These are phyloP conservation scores for Heterohyrax brucei DNA, from an alignment of 2,797 vertebrate genomes.

Conservation along the genomic window DNA sequence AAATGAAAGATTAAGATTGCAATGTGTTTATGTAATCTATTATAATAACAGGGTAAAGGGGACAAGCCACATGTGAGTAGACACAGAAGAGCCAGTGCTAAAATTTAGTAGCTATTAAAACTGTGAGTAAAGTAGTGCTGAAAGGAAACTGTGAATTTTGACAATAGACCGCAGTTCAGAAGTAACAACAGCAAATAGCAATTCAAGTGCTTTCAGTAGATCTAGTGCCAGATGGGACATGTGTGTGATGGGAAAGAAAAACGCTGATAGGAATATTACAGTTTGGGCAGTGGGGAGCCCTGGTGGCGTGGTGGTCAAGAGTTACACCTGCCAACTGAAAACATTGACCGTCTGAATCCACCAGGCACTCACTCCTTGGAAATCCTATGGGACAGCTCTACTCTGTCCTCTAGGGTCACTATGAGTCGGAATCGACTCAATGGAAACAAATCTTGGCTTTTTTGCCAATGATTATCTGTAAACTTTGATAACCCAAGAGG, in stretches of 20 bases:
- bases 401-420: too few species aligned
- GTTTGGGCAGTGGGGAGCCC: not conserved
- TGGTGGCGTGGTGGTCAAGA: too few species aligned
- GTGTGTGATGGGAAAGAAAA: not conserved
- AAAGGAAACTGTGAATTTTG: not conserved
- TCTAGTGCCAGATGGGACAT: not conserved
- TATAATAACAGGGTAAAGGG: constrained; percentile 33
- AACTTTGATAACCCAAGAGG: constrained; percentile 9
- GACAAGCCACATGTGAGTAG: not conserved
- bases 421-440: too few species aligned
- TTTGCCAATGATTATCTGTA: not conserved
- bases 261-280: not conserved
- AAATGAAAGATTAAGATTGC: constrained; percentile 1
- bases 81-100: not conserved
- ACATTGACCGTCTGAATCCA: too few species aligned
- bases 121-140: constrained; percentile 4
- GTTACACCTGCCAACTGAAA: too few species aligned
- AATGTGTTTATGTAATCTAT: not conserved
- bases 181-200: constrained; percentile 25
- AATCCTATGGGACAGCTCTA: too few species aligned
- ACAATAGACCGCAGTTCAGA: not conserved
- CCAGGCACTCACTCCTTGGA: too few species aligned
- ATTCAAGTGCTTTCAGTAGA: constrained; percentile 44
- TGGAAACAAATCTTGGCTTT: too few species aligned
- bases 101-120: constrained; percentile 38